Conservation (phyloP, 2,113 vertebrate genomes). For the Anser brachyrhynchus region DNA sequence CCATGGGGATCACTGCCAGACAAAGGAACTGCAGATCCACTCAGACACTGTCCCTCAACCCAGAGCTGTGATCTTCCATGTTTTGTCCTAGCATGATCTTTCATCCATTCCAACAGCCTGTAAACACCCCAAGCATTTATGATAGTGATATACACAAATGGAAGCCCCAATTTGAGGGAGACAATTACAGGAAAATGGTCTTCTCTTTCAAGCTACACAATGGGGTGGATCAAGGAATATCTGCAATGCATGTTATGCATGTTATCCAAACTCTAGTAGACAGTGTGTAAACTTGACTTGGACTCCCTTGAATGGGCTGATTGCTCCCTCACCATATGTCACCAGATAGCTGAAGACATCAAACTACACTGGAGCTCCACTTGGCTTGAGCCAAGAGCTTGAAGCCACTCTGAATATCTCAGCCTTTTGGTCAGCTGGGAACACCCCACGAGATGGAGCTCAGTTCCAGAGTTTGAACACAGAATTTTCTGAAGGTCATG, state of each 20-base stretch:
- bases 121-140: rapidly evolving
- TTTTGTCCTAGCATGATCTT: neutral
- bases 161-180: neutral
- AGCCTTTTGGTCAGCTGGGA: neutral
- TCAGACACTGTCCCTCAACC: rapidly evolving
- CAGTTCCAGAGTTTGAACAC: neutral
- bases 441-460: neutral
- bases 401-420: neutral
- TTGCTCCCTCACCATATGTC: rapidly evolving
- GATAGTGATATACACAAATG: rapidly evolving
- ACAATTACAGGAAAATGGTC: neutral
- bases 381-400: neutral
- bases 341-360: neutral
- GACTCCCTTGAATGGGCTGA: no score
- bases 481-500: neutral
- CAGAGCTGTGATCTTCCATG: neutral
- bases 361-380: neutral
- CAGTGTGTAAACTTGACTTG: neutral
- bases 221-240: neutral
- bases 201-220: neutral
- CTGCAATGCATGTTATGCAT: rapidly evolving
- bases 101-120: neutral
- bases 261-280: neutral
- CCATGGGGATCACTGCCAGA: neutral
- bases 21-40: neutral